Evolutionary conservation across 35 echinoderm and acorn worm species (phyloP).

Genomic region (Heliocidaris tuberculata): DNA sequence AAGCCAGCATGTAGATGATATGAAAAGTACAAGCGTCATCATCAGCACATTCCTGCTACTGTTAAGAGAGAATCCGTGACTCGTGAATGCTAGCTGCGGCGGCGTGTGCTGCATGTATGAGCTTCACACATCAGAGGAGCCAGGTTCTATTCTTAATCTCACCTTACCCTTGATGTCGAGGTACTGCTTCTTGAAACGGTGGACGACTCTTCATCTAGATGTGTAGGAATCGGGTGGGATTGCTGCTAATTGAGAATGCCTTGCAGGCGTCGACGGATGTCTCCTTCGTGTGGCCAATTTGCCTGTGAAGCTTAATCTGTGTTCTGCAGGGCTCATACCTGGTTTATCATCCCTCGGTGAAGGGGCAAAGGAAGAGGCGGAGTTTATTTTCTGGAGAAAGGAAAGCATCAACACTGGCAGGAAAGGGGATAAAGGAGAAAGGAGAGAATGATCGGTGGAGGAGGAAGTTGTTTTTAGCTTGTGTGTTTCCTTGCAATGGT

Average conservation of each 20-base stretch:
- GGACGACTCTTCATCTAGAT: neutral
- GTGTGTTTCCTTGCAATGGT: neutral
- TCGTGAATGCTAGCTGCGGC: neutral
- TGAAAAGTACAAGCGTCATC: neutral
- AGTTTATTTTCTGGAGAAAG: neutral
- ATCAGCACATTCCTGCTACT: neutral
- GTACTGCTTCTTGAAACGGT: neutral
- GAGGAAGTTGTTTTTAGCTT: constrained; percentile 11
- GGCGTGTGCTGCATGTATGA: neutral
- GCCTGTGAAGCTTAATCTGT: neutral
- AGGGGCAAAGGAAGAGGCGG: neutral
- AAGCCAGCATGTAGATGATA: neutral
- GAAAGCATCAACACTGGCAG: neutral
- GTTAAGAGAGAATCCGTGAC: too few species aligned
- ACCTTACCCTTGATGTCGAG: neutral
- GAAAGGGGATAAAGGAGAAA: neutral
- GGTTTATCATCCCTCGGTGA: neutral
- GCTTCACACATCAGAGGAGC: neutral
- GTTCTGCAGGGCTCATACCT: neutral
- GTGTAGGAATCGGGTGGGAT: neutral
- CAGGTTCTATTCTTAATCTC: neutral
- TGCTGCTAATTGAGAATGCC: constrained; percentile 9
- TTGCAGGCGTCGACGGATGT: neutral
- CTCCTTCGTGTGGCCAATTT: neutral
- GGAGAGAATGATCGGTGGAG: neutral